Conservation (phyloP, 2,888 invertebrate species). For the Melinaea marsaeus region DNA sequence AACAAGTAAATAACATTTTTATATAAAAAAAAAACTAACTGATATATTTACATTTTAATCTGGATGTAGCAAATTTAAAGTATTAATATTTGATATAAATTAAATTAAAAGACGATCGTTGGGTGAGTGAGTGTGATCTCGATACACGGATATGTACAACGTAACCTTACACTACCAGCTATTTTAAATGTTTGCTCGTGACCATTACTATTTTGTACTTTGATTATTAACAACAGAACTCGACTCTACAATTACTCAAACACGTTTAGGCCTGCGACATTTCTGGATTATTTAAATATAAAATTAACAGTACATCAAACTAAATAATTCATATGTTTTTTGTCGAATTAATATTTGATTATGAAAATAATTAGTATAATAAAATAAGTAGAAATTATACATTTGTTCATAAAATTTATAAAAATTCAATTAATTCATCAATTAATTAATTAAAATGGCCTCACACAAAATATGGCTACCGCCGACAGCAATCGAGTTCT, state of each 20-base stretch:
- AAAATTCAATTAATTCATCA: no score
- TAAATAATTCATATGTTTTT: no score
- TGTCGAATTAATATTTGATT: no score
- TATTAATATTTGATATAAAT: background rate
- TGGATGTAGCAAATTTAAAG: no score
- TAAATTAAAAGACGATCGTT: background rate
- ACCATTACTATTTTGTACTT: slow-evolving; percentile 62
- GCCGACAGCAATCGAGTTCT: slow-evolving; percentile 35
- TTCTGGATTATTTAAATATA: background rate
- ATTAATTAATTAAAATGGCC: slow-evolving; percentile 16
- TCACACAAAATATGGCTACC: slow-evolving; percentile 27
- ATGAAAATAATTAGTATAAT: no score
- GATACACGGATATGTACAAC: slow-evolving; percentile 39
- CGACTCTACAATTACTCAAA: slow-evolving; percentile 15
- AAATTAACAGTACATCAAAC: no score
- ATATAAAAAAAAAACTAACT: no score
- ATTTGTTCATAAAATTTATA: no score
- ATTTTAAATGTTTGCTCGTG: slow-evolving; percentile 43
- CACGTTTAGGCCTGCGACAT: slow-evolving; percentile 7
- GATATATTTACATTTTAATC: no score
- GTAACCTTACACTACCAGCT: slow-evolving; percentile 47
- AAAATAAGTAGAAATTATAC: no score
- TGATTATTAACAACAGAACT: slow-evolving; percentile 42
- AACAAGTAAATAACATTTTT: no score
- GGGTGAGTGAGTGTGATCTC: no score